phyloP scores from a whole-genome alignment of 1,140 invertebrate genomes.

The Drosophila ironensis region DNA sequence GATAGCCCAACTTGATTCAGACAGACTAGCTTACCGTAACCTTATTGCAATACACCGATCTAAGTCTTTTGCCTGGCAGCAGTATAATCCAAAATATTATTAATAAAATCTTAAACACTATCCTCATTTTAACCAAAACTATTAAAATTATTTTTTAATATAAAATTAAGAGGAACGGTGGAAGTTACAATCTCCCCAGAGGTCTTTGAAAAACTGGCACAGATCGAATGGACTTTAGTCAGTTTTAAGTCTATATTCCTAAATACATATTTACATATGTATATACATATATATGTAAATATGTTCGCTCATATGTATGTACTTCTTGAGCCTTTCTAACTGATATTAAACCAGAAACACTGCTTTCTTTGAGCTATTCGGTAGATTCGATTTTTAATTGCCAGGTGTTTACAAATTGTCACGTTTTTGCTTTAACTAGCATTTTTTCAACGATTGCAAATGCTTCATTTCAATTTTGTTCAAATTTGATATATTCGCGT shows the following conservation, averaged over 20 bases:
- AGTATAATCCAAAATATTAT: background rate
- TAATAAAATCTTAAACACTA: background rate
- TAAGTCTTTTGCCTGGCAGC: background rate
- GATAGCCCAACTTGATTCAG: too few species aligned
- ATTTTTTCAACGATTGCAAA: too few species aligned
- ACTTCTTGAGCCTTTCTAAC: background rate
- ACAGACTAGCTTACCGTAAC: background rate
- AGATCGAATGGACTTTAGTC: background rate
- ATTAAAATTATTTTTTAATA: background rate
- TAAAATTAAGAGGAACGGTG: too few species aligned
- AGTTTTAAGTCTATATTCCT: background rate
- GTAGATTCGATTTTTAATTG: too few species aligned
- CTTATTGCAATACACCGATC: background rate
- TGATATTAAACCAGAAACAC: background rate
- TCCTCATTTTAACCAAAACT: background rate
- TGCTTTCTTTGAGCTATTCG: too few species aligned
- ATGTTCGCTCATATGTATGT: too few species aligned
- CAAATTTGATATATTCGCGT: too few species aligned
- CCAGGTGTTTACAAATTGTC: too few species aligned
- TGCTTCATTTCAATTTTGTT: too few species aligned
- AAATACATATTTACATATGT: background rate
- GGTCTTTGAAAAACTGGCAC: background rate
- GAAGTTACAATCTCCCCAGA: background rate
- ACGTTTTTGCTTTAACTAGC: too few species aligned
- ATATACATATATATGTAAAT: too few species aligned